Base-by-base conservation (phyloP, 2,113 vertebrate species). In the Nycticebus coucang region DNA sequence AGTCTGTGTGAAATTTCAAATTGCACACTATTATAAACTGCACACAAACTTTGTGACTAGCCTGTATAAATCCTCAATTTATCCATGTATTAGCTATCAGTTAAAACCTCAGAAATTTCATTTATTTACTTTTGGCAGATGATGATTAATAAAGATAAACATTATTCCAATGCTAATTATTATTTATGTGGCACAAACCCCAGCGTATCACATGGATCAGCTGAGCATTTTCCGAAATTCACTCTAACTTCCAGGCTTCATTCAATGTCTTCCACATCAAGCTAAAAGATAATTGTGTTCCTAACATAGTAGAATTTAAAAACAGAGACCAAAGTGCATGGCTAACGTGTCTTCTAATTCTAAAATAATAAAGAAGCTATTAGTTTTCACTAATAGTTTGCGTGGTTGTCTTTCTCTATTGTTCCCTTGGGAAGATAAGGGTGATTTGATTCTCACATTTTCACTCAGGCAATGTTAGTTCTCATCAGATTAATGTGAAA, bases 121-220 rank as follows among this genome's bases (percentile, higher is more conserved):
- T 79, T 80, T 69, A 26, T 81, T 53, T 22, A 53, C 13, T 80
- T 94, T 80, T 28, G 2, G 24, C 37, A 75, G 64, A 80, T 62
- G 26, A 89, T 19, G 90, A 68, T 59, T 10, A 92, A 71, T 50
- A 79, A 95, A 86, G 14, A 84, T 71, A 5, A 94, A 89, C 87
- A 83, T 64, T 14, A 90, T 81, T 81, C 28, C 57, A 77, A n/a
- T 84, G n/a, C 55, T 87, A 79, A 55, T 68, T 24, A 53, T 84
- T 75, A 85, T 75, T 89, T 62, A 33, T 53, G 3, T 62, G 37
- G 13, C 21, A 96, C 35, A 96, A 86, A 92, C 60, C 11, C 22
- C 68, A 68, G 45, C 1, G 14, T 64, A 93, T 59, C 37, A 15
- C 37, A 64, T 87, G 19, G 11, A 7, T 80, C 28, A 87, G 12